Evolutionary conservation across 2,888 invertebrate species (phyloP).

Genomic region (Dromius quadrimaculatus): DNA sequence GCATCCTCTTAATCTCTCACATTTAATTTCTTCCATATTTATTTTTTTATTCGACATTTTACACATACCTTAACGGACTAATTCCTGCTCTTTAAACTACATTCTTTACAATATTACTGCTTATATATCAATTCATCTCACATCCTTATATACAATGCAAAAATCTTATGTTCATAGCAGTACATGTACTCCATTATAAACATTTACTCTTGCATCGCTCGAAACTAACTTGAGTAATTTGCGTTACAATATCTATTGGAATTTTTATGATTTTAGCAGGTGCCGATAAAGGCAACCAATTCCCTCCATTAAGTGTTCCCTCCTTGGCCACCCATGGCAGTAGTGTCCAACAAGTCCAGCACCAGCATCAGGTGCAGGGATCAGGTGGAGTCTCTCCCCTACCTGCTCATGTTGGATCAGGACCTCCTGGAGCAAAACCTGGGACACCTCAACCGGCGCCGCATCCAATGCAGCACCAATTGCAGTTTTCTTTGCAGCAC

Average conservation of each 20-base stretch:
- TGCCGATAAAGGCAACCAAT: constrained; percentile 40
- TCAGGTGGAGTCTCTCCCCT: constrained; percentile 58
- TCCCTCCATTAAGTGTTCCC: constrained; percentile 54
- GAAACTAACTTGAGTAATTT: too few species aligned
- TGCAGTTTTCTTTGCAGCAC: constrained; percentile 65
- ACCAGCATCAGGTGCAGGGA: constrained; percentile 66
- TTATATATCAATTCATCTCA: too few species aligned
- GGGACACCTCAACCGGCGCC: constrained; percentile 62
- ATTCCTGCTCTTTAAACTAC: too few species aligned
- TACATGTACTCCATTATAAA: too few species aligned
- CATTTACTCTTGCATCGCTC: too few species aligned
- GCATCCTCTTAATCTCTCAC: too few species aligned
- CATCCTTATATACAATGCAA: too few species aligned
- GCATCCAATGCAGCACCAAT: constrained; percentile 59
- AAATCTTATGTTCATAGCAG: too few species aligned
- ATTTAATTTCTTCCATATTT: too few species aligned
- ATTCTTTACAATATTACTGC: too few species aligned
- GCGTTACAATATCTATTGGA: neutral
- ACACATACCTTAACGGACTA: too few species aligned
- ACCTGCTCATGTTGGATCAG: constrained; percentile 2
- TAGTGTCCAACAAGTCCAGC: constrained; percentile 62
- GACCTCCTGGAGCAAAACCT: constrained; percentile 32
- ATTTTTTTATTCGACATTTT: too few species aligned
- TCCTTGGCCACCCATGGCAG: constrained; percentile 62
- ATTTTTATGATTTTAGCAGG: neutral